Evolutionary conservation across 2,113 vertebrate species (phyloP), one percentile per base, ranked within the genome.

Genomic region (Triplophysa dalaica): DNA sequence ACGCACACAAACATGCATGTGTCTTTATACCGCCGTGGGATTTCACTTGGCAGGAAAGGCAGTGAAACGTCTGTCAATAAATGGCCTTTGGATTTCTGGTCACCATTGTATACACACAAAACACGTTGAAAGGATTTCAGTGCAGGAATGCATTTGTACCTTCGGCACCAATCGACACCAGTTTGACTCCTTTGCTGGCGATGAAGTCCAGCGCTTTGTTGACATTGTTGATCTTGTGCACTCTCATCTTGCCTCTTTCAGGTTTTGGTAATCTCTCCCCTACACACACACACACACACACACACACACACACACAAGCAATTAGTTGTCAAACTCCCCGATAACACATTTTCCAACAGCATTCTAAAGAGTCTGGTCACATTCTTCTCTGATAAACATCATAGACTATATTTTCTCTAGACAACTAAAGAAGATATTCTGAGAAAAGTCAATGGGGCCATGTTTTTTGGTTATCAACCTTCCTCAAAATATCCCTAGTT

Each of bases 151-250:
- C 16, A 22, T 38, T 78, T 90, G 86, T 66, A 97, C 96, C 95
- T 87, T 98, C 96, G 0, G 96, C 96, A 38, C 96, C 96, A 0
- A 97, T 97, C 19, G 95, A 97, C 61, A 98, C 96, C 86, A 98
- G 90, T 58, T 96, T 98, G 81, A 98, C 96, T 1, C 96, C 96
- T 78, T 99, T 99, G 89, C 96, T 94, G 83, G 96, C 95, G 11
- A 99, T 99, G 89, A 97, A 99, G 80, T 96, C 95, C 82, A 99
- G 85, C 0, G 97, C 97, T 85, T 99, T 99, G 91, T 99, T 99
- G 7, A 99, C 97, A 0, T 99, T 99, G 94, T 98, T 99, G 92
- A 99, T 98, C 75, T 98, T 98, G 84, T 99, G 97, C 12, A 99
- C 97, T 33, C 97, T 87, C 97, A 99, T 99, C 80, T 98, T 99